phyloP scores from a whole-genome alignment of 2,888 invertebrate genomes.

The Archaeoteleia sp. region DNA sequence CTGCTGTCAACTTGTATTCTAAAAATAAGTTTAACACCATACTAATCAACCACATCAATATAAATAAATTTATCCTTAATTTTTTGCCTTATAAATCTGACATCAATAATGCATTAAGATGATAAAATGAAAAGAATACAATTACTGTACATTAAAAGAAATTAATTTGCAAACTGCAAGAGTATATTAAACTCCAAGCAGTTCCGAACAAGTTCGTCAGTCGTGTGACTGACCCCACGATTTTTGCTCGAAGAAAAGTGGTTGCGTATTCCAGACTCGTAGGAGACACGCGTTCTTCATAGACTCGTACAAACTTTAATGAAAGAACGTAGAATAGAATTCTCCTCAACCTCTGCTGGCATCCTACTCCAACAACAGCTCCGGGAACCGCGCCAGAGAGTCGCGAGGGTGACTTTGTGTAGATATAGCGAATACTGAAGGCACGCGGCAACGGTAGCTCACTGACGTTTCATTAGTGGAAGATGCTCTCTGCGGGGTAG shows the following conservation, averaged over 20 bases:
- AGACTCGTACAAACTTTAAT: slow-evolving; percentile 55
- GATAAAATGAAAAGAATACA: too few species aligned
- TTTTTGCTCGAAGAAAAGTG: slow-evolving; percentile 17
- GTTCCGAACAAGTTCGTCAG: slow-evolving; percentile 2
- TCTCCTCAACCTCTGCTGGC: slow-evolving; percentile 45
- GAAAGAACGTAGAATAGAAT: slow-evolving; percentile 67
- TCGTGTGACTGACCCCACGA: slow-evolving; percentile 24
- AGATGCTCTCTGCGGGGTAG: slow-evolving; percentile 71
- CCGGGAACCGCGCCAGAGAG: slow-evolving; percentile 50
- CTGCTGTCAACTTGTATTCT: too few species aligned
- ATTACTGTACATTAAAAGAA: too few species aligned
- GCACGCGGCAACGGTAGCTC: slow-evolving; percentile 74
- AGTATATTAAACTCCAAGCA: slow-evolving; percentile 20
- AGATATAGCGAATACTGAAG: slow-evolving; percentile 64
- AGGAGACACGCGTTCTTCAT: slow-evolving; percentile 48
- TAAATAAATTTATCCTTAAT: too few species aligned
- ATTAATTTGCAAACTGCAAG: too few species aligned
- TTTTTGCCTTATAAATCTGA: too few species aligned
- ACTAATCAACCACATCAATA: too few species aligned
- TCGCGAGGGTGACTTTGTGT: slow-evolving; percentile 60
- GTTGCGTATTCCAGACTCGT: slow-evolving; percentile 45
- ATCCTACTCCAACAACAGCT: slow-evolving; percentile 55
- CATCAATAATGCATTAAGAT: too few species aligned
- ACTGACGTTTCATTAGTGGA: slow-evolving; percentile 74
- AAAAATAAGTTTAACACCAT: too few species aligned